phyloP scores from a whole-genome alignment of 2,888 invertebrate species.

The Polymixis lichenea region DNA sequence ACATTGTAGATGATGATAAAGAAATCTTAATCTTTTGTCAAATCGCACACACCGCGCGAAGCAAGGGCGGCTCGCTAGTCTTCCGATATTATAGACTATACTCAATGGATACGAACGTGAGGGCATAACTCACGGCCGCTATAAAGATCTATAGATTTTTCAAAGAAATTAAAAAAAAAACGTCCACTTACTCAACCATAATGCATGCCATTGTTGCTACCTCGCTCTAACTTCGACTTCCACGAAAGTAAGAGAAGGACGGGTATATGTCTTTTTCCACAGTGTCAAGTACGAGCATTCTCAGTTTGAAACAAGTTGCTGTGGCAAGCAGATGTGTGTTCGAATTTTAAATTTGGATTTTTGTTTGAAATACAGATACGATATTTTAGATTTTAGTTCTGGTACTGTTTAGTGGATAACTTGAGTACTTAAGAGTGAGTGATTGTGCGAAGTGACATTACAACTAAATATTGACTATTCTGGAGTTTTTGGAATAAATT shows the following conservation, averaged over 20 bases:
- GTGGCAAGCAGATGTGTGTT: conserved; percentile 48
- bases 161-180: conserved; percentile 88
- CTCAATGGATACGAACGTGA: conserved; percentile 78
- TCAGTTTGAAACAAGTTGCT: conserved; percentile 74
- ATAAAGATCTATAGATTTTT: conserved; percentile 87
- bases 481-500: conserved; percentile 48
- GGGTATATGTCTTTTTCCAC: conserved; percentile 73
- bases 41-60: background rate
- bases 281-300: conserved; percentile 48
- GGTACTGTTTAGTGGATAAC: conserved; percentile 28
- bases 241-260: conserved; percentile 69
- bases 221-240: conserved; percentile 66
- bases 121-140: conserved; percentile 85
- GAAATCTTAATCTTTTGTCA: background rate
- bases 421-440: conserved; percentile 27
- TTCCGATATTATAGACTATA: conserved; percentile 58
- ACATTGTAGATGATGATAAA: no score
- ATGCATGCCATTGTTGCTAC: conserved; percentile 87
- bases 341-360: conserved; percentile 38
- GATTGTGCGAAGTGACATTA: conserved; percentile 50
- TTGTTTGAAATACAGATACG: conserved; percentile 45
- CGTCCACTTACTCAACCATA: conserved; percentile 81
- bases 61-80: background rate
- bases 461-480: conserved; percentile 1
- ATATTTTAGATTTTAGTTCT: conserved; percentile 25